Evolutionary conservation across 1,140 invertebrate genomes (phyloP).

Genomic region (Rhagoletis zephyria): DNA sequence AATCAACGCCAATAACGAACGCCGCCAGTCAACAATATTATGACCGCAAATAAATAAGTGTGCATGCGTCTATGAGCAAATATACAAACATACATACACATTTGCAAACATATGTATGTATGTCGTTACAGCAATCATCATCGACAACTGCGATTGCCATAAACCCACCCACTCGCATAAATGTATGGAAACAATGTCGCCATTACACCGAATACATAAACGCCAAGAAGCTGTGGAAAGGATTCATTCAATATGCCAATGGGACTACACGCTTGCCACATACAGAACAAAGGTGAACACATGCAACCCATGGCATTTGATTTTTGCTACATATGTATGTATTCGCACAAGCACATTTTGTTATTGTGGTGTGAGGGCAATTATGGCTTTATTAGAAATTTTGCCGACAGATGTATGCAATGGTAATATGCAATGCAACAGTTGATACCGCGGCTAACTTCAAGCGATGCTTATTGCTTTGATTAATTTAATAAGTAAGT

Average conservation of each 20-base stretch:
- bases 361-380: background rate
- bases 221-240: background rate
- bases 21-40: constrained; percentile 2
- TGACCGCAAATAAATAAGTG: background rate
- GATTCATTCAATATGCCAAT: background rate
- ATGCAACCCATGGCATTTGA: background rate
- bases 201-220: background rate
- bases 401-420: background rate
- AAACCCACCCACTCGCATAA: background rate
- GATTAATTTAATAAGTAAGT: background rate
- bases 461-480: background rate
- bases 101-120: background rate
- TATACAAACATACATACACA: background rate
- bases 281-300: too few species aligned
- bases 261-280: too few species aligned
- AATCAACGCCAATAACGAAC: background rate
- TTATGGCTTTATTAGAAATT: constrained; percentile 43
- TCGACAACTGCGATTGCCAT: background rate
- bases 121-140: background rate
- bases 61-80: background rate
- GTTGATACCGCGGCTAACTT: background rate
- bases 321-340: background rate
- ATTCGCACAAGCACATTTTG: background rate
- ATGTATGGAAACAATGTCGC: background rate
- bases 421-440: background rate